These are phyloP conservation scores for Bettongia penicillata DNA, from an alignment of 2,113 vertebrate genomes.

Conservation along the genomic window DNA sequence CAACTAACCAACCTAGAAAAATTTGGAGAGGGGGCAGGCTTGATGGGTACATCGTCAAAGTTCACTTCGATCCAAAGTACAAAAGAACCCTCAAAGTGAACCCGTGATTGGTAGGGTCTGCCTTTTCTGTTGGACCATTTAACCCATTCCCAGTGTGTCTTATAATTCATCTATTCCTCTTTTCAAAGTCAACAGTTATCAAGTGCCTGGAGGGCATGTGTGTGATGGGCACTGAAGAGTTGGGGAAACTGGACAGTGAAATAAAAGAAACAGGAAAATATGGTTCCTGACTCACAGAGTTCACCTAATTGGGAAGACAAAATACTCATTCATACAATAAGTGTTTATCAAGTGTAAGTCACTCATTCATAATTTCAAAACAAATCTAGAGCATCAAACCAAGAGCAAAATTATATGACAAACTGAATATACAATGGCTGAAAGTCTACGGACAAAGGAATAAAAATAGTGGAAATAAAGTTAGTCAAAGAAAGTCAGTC, in stretches of 20 bases:
- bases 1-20: background rate
- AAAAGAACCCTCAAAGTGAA: background rate
- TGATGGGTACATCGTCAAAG: background rate
- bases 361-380: background rate
- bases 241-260: background rate
- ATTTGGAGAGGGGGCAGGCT: background rate
- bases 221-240: background rate
- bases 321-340: background rate
- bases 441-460: background rate
- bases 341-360: background rate
- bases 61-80: background rate
- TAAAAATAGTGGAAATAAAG: background rate
- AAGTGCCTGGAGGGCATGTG: background rate
- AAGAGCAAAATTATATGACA: background rate
- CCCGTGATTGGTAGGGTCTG: background rate
- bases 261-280: background rate
- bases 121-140: background rate
- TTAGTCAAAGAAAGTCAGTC: background rate
- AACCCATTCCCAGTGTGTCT: background rate
- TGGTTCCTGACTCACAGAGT: background rate
- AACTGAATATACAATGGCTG: background rate
- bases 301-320: background rate
- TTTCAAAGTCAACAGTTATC: constrained; percentile 7
- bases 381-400: background rate
- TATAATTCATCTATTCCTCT: background rate